Conservation (phyloP, 2,797 vertebrate species). For the Miichthys miiuy region DNA sequence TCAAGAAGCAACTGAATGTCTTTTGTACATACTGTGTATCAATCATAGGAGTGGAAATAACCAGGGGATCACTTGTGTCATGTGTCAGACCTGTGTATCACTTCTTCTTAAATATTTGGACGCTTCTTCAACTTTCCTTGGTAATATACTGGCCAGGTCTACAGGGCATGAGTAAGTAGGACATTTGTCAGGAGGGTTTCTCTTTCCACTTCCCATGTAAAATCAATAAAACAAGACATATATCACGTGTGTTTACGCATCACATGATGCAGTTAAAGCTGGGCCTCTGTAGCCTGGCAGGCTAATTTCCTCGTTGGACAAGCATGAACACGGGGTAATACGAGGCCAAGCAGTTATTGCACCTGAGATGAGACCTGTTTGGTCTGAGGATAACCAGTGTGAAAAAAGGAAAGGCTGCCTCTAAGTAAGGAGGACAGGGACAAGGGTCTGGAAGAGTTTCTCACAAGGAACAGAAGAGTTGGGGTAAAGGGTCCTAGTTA, state of each 20-base stretch:
- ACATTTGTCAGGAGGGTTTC: not conserved
- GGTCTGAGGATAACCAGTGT: conserved; percentile 29
- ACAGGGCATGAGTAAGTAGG: not conserved
- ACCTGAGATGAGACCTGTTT: conserved; percentile 14
- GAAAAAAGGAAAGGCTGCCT: conserved; percentile 21
- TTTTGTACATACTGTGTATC: not conserved
- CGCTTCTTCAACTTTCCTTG: not conserved
- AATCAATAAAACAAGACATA: conserved; percentile 16
- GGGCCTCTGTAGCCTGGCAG: conserved; percentile 2
- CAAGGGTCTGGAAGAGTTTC: conserved; percentile 8
- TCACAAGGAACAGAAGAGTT: not conserved
- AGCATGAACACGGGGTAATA: conserved; percentile 23
- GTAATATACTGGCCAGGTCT: not conserved
- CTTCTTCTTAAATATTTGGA: conserved; percentile 1
- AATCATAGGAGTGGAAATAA: not conserved
- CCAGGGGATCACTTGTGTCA: not conserved
- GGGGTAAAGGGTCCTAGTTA: not conserved
- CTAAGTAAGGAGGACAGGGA: conserved; percentile 16
- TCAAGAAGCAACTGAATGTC: not conserved
- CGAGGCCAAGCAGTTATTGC: conserved; percentile 18
- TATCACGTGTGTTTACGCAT: conserved; percentile 4
- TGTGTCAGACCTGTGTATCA: conserved; percentile 1
- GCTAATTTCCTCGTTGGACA: conserved; percentile 27
- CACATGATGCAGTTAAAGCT: conserved; percentile 9
- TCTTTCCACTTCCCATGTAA: not conserved